Evolutionary conservation across 2,888 invertebrate species (phyloP).

Genomic region (Synanthedon formicaeformis): DNA sequence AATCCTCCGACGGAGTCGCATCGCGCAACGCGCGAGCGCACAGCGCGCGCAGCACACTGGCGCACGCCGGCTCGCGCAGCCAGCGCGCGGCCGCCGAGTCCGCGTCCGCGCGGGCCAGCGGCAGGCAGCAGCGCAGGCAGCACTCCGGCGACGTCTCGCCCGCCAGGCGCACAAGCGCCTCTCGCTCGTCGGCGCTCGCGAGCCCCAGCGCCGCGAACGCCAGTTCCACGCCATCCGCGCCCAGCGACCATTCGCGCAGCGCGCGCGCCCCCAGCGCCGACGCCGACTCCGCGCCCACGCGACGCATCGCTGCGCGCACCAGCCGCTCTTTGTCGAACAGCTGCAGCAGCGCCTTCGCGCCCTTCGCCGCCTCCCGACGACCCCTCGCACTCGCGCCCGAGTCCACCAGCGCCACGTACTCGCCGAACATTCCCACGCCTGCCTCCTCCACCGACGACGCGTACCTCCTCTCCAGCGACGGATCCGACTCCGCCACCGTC

Average conservation of each 20-base stretch:
- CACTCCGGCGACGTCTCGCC: constrained; percentile 19
- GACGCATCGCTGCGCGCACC: constrained; percentile 41
- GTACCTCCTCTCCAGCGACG: not conserved
- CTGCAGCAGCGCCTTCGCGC: not conserved
- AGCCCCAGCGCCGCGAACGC: constrained; percentile 72
- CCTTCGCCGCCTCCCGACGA: not conserved
- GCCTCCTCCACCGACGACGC: not conserved
- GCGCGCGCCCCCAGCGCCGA: constrained; percentile 15
- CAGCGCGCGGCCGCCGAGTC: constrained; percentile 44
- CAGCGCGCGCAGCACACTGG: constrained; percentile 16
- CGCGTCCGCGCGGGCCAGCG: constrained; percentile 52
- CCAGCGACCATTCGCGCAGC: constrained; percentile 12
- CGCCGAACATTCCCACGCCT: not conserved
- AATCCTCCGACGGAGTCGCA: constrained; percentile 1
- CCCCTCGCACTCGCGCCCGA: not conserved
- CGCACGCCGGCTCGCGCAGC: constrained; percentile 27
- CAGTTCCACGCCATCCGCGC: constrained; percentile 70
- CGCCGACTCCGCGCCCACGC: constrained; percentile 32
- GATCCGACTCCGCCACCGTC: not conserved
- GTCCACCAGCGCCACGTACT: not conserved
- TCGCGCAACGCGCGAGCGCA: constrained; percentile 10
- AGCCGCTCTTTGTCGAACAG: not conserved
- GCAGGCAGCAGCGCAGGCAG: constrained; percentile 23
- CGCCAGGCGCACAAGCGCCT: constrained; percentile 44
- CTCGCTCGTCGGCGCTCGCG: constrained; percentile 64